phyloP scores from a whole-genome alignment of 2,113 vertebrate genomes.

The Cichladusa arquata region DNA sequence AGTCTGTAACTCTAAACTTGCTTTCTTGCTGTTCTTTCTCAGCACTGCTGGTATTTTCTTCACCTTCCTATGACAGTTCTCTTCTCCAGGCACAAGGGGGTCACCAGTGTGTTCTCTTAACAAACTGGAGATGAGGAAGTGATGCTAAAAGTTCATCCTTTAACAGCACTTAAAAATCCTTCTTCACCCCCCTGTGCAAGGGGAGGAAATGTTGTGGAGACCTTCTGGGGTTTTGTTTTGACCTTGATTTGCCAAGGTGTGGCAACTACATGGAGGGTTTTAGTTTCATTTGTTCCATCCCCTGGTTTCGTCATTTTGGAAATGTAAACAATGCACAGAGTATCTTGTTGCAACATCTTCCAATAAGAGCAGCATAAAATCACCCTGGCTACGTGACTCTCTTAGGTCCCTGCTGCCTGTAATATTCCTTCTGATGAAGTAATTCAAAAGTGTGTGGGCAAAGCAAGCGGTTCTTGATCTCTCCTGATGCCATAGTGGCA shows the following conservation, averaged over 20 bases:
- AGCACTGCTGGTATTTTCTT: background rate
- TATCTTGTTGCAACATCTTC: conserved; percentile 22
- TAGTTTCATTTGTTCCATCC: conserved; percentile 1
- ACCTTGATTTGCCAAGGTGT: background rate
- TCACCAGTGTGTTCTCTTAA: background rate
- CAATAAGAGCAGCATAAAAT: background rate
- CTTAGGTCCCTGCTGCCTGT: background rate
- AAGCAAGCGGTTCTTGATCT: background rate
- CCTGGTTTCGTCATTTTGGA: background rate
- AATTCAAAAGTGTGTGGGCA: background rate
- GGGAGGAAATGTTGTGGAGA: background rate
- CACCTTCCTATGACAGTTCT: background rate
- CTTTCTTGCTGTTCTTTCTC: conserved; percentile 19
- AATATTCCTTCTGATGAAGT: background rate
- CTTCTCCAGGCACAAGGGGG: background rate
- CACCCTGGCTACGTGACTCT: background rate
- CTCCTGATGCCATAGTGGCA: background rate
- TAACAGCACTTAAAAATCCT: background rate
- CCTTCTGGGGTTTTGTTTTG: background rate
- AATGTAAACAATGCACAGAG: background rate
- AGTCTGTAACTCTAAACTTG: background rate
- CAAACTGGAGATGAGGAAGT: background rate
- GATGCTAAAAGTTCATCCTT: background rate
- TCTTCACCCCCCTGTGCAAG: background rate
- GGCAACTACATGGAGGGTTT: background rate